Evolutionary conservation across 2,888 invertebrate species (phyloP), one percentile per base, ranked within the genome.

Genomic region (Idaea dimidiata): DNA sequence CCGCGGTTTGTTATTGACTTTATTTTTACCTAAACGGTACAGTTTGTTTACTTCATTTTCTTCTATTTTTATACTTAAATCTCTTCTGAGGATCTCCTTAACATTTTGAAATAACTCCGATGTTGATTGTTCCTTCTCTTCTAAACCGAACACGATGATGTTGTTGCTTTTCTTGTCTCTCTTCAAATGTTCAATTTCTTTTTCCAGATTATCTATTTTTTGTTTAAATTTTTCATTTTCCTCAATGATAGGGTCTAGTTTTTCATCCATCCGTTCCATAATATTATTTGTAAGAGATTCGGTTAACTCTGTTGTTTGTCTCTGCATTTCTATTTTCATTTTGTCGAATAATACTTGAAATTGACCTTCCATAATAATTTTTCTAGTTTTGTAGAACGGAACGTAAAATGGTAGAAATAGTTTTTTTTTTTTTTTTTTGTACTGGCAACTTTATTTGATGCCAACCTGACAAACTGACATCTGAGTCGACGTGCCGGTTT

Each of bases 191-290:
- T 70, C 72, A 18, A 75, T 63, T 32, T 73, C 70, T 57, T 72
- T 72, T 54, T 72, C 71, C 6, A 73, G 54, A 7, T 68, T 72
- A 57, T 63, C 59, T 56, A 73, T n/a, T 68, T 74, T 71, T 32
- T 31, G 32, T 66, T 74, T 74, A 58, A 76, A 17, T 3, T 62
- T 68, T 66, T 69, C 64, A 57, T 73, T 73, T 71, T 76, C 74
- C 68, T 69, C 69, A 7, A 68, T 58, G 0, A 74, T 62, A 61
- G 74, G 73, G 0, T 17, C 57, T 66, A 74, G 24, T 67, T 73
- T 75, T 53, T 75, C 72, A 54, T 73, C 68, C 62, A 75, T 69
- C 18, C 59, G 67, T 0, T 67, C 67, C 67, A 72, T 72, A 14
- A 72, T 69, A 31, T 57, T 67, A 16, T 68, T 70, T 18, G 72